Evolutionary conservation across 2,797 vertebrate species (phyloP), one percentile per base, ranked within the genome.

Genomic region (Taeniopygia guttata): DNA sequence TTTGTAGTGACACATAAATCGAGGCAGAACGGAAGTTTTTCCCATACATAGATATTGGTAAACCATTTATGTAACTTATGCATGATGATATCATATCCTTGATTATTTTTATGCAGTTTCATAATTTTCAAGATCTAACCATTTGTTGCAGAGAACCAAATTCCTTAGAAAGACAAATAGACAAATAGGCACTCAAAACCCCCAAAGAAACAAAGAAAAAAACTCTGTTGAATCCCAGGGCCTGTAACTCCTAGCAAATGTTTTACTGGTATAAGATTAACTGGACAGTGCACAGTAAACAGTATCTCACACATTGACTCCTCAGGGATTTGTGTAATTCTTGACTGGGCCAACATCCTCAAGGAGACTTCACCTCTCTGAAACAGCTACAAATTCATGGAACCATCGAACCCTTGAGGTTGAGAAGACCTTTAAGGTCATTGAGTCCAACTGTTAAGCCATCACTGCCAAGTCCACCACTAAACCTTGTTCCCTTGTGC

Each of bases 361-460:
- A 30, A 75, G 74, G 45, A 72, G 22, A 26, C 3, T 17, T 80
- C 16, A 16, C 2, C 7, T 6, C 15, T 66, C 38, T 81, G 70
- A 60, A 86, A 58, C 9, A 54, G 0, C 16, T 10, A 0, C 1
- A 7, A 42, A 43, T 7, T 29, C 22, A 32, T 26, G 32, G 32
- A 75, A 20, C 22, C 19, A 55, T 4, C 1, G 6, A 49, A 43
- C 62, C 0, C 0, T 25, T 69, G 25, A n/a, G 18, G 23, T 1
- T 43, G 26, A 27, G 27, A 62, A 68, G 13, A n/a, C 13, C 2
- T 75, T 62, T 23, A 17, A 32, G 22, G 11, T 14, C 17, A 32
- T 11, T 0, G 0, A 23, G 21, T 60, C 40, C 42, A 32, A 0
- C 17, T 40, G 12, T 32, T 48, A 32, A 36, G 3, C 13, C 69